These are phyloP conservation scores for Coleophora flavipennella DNA, from an alignment of 2,888 invertebrate genomes.

Conservation along the genomic window DNA sequence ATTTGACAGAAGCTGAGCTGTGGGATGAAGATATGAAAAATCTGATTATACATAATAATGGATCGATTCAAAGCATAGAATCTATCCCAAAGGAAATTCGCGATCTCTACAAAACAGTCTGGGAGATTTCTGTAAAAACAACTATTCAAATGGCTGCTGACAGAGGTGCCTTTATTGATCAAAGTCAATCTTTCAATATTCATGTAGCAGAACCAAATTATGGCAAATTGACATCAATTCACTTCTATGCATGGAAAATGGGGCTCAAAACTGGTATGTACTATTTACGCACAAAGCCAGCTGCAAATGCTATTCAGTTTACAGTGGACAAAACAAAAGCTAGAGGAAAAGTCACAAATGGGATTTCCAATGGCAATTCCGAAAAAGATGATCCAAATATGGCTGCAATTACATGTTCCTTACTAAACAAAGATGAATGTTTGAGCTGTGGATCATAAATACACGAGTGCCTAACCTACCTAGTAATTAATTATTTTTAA, in stretches of 20 bases:
- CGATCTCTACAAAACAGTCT: slow-evolving; percentile 94
- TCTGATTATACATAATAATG: slow-evolving; percentile 89
- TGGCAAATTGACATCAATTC: slow-evolving; percentile 96
- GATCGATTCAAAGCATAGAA: slow-evolving; percentile 92
- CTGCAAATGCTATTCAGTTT: slow-evolving; percentile 96
- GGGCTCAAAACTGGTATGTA: slow-evolving; percentile 99
- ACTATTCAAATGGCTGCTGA: slow-evolving; percentile 98
- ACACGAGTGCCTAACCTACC: no score
- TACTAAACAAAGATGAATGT: slow-evolving; percentile 90
- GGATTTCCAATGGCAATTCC: slow-evolving; percentile 26
- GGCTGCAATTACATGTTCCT: slow-evolving; percentile 87
- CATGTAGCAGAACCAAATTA: slow-evolving; percentile 96
- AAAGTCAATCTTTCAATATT: slow-evolving; percentile 98
- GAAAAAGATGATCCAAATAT: slow-evolving; percentile 67
- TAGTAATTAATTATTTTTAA: no score
- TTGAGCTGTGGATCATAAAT: slow-evolving; percentile 86
- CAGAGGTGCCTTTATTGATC: slow-evolving; percentile 98
- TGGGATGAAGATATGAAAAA: slow-evolving; percentile 99
- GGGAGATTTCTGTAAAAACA: slow-evolving; percentile 96
- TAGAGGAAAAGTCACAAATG: slow-evolving; percentile 26
- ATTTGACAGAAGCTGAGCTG: slow-evolving; percentile 90
- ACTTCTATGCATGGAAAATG: slow-evolving; percentile 97
- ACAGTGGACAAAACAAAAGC: slow-evolving; percentile 89
- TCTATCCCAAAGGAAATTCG: slow-evolving; percentile 88
- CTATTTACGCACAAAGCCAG: slow-evolving; percentile 96